phyloP scores from a whole-genome alignment of 2,888 invertebrate genomes.

The Synanthedon tipuliformis region DNA sequence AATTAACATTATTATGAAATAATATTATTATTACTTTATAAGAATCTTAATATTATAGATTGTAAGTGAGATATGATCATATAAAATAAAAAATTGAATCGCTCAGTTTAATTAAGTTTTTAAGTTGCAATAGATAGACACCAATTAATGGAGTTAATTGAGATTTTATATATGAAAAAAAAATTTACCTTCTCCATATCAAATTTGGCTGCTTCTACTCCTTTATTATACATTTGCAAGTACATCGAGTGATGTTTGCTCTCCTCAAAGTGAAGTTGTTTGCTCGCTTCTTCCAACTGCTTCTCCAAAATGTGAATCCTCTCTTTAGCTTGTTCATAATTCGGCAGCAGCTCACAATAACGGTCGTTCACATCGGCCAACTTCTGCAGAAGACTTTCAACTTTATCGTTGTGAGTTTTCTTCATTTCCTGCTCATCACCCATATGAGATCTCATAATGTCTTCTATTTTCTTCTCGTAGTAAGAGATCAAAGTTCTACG shows the following conservation, averaged over 20 bases:
- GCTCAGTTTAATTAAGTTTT: neutral
- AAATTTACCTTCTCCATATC: slow-evolving; percentile 76
- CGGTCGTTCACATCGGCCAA: slow-evolving; percentile 80
- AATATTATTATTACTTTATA: no score
- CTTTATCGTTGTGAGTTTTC: slow-evolving; percentile 82
- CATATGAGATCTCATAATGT: slow-evolving; percentile 72
- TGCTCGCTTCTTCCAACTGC: slow-evolving; percentile 77
- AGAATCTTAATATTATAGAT: no score
- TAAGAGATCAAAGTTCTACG: slow-evolving; percentile 75
- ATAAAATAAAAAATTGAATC: no score
- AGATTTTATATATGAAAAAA: neutral
- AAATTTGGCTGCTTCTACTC: slow-evolving; percentile 81
- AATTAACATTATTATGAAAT: no score
- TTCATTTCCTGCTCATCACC: slow-evolving; percentile 81
- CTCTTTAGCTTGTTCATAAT: slow-evolving; percentile 80
- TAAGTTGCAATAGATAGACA: neutral
- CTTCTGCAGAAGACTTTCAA: slow-evolving; percentile 78
- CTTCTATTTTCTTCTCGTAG: slow-evolving; percentile 82
- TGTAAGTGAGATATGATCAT: no score
- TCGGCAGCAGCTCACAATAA: slow-evolving; percentile 81
- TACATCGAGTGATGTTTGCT: slow-evolving; percentile 81
- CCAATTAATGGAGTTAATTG: neutral
- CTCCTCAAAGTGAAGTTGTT: slow-evolving; percentile 77
- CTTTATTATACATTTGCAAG: slow-evolving; percentile 85
- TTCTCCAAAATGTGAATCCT: slow-evolving; percentile 77